phyloP scores from a whole-genome alignment of 2,888 invertebrate species.

The Nineta flava region DNA sequence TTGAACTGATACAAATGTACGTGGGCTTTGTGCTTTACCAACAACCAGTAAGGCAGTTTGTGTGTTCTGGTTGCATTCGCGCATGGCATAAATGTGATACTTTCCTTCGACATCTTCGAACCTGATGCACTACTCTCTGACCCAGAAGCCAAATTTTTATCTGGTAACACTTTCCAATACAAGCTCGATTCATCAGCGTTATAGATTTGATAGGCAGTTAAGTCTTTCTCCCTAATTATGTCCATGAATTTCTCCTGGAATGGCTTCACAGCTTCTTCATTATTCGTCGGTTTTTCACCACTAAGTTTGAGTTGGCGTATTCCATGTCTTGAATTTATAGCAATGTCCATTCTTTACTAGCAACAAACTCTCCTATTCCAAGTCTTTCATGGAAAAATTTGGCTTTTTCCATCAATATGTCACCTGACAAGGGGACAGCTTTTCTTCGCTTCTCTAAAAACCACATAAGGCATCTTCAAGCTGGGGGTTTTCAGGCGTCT shows the following conservation, averaged over 20 bases:
- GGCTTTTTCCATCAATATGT: constrained; percentile 6
- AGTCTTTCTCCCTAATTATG: neutral
- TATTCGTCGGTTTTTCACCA: constrained; percentile 5
- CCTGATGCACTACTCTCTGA: too few species aligned
- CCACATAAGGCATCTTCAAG: constrained; percentile 6
- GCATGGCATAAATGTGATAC: too few species aligned
- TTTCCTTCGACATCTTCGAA: too few species aligned
- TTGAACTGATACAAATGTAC: too few species aligned
- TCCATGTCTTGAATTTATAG: neutral
- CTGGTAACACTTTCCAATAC: constrained; percentile 13
- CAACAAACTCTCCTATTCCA: neutral
- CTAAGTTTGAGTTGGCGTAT: constrained; percentile 5
- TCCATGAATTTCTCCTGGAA: constrained; percentile 21
- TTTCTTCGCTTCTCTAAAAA: constrained; percentile 7
- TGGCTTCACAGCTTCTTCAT: constrained; percentile 5
- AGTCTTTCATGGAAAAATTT: constrained; percentile 3
- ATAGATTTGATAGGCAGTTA: neutral
- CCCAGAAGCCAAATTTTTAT: constrained; percentile 16
- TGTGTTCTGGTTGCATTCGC: too few species aligned
- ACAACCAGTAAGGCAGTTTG: too few species aligned
- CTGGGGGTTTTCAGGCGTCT: constrained; percentile 4
- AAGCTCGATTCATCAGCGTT: neutral
- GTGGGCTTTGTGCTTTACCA: too few species aligned
- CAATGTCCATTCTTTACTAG: constrained; percentile 1
- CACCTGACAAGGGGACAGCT: constrained; percentile 5